Evolutionary conservation across 2,888 invertebrate species (phyloP), one percentile per base, ranked within the genome.

Genomic region (Actias luna): DNA sequence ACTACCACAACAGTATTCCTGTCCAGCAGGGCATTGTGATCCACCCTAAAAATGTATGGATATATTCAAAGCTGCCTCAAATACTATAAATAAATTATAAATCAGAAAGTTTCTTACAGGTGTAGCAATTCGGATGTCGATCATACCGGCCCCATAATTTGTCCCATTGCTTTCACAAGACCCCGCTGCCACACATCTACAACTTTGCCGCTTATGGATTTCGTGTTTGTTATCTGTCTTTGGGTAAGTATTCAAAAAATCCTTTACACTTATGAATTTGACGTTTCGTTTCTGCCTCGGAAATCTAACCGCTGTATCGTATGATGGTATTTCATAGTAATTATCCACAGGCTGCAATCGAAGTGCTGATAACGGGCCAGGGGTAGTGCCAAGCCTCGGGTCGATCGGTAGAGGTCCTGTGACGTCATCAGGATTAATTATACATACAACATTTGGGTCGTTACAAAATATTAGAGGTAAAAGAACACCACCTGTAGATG

Each of bases 71-170:
- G 35, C 29, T 31, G 25, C 3, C 18, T 25, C 1, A n/a, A 25
- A 14, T 18, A 35, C 1, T 5, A 35, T 16, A 2, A 25, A 46
- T 2, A 22, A 12, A 12, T 22, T 39, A 16, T 10, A 46, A 29
- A 55, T 31, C 8, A 42, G 7, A n/a, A 22, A 27, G 27, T 27
- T 31, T 31, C 90, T 91, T 86, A 94, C 94, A 69, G 89, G 94
- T 64, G 92, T 93, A 0, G 95, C 94, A 59, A 95, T 95, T 67
- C 95, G 92, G 69, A 94, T 86, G 72, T 95, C 95, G 59, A 95
- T 93, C 79, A 93, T 82, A 22, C 94, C 94, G 64, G 91, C 92
- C 29, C 94, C 94, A 71, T 88, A 63, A 60, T 85, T 85, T 5
- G 77, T 72, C 16, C 72, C 74, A 18, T 68, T 65, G 42, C 67